phyloP scores from a whole-genome alignment of 2,888 invertebrate species.

The Cynaeus angustus region DNA sequence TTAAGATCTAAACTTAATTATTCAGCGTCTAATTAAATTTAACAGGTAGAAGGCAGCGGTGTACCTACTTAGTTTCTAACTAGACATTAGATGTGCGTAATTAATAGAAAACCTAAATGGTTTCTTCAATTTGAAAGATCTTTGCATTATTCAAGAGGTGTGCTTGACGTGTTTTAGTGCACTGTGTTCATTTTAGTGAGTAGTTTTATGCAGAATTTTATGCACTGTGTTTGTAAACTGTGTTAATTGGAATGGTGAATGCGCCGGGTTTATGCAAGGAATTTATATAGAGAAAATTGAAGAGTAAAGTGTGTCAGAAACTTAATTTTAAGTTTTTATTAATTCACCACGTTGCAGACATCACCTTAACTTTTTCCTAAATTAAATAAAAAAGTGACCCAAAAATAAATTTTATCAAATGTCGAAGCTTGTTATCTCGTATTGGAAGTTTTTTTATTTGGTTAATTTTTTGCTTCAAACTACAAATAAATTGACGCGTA shows the following conservation, averaged over 20 bases:
- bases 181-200: neutral
- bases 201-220: slow-evolving; percentile 1
- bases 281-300: neutral
- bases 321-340: neutral
- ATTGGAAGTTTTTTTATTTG: no score
- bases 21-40: slow-evolving; percentile 33
- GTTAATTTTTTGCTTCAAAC: no score
- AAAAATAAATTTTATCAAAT: no score
- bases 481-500: no score
- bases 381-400: no score
- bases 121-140: slow-evolving; percentile 6
- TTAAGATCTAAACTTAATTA: slow-evolving; percentile 27
- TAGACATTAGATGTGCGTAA: slow-evolving; percentile 20
- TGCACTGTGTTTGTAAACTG: neutral
- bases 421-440: no score
- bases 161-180: neutral
- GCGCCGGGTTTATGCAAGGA: slow-evolving; percentile 10
- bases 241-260: neutral
- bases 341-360: no score
- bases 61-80: slow-evolving; percentile 31
- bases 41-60: slow-evolving; percentile 31
- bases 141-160: neutral
- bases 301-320: neutral
- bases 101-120: slow-evolving; percentile 1
- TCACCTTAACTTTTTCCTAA: no score